These are phyloP conservation scores for Anser cygnoides DNA, from an alignment of 2,113 vertebrate genomes.

Conservation along the genomic window DNA sequence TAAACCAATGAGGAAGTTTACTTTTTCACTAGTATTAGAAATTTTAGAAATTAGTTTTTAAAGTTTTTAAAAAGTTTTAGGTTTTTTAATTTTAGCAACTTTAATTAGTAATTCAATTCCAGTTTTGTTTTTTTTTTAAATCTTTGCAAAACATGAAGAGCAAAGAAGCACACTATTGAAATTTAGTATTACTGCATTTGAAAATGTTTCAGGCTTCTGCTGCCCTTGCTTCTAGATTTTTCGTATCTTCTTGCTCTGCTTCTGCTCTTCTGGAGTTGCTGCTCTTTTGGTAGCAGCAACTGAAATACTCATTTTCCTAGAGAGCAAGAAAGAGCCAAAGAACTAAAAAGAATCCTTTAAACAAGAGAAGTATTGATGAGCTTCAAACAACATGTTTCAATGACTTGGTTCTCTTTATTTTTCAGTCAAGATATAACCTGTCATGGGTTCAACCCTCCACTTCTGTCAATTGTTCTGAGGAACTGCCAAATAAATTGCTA, in stretches of 20 bases:
- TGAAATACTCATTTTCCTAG: neutral
- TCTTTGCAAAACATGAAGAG: neutral
- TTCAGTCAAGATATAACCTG: neutral
- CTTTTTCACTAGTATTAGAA: neutral
- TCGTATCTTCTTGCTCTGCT: neutral
- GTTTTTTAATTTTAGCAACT: too few species aligned
- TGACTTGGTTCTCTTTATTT: neutral
- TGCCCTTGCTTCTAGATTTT: neutral
- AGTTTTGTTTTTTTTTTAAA: neutral
- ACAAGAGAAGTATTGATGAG: neutral
- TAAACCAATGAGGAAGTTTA: neutral
- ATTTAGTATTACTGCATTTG: neutral
- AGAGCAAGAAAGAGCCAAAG: neutral
- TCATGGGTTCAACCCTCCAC: neutral
- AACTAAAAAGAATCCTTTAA: neutral
- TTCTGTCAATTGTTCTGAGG: rapidly evolving
- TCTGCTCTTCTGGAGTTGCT: neutral
- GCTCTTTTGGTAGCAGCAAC: neutral
- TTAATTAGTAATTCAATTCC: neutral
- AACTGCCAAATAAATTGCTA: neutral
- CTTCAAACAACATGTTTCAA: neutral
- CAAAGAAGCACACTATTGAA: neutral
- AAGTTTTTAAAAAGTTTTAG: too few species aligned
- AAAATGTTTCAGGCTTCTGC: neutral
- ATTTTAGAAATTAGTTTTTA: neutral